phyloP scores from a whole-genome alignment of 2,888 invertebrate species.

The Pristionchus mayeri region DNA sequence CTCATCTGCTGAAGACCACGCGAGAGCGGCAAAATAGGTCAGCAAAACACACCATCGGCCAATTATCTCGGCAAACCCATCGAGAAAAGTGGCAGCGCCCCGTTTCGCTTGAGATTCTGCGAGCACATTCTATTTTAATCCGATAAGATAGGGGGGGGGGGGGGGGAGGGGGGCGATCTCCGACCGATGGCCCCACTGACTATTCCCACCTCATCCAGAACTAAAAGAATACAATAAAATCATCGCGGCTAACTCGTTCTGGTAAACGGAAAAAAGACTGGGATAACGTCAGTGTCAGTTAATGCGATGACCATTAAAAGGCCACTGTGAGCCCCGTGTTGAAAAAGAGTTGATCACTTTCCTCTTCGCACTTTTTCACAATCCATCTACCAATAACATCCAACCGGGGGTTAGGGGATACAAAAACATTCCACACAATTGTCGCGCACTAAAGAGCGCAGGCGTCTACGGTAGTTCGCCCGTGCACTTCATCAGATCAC shows the following conservation, averaged over 20 bases:
- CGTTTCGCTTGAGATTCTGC: background rate
- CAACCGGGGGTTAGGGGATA: background rate
- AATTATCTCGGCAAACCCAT: background rate
- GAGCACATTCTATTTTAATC: too few relatives aligned
- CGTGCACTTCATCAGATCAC: background rate
- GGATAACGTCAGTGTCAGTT: too few relatives aligned
- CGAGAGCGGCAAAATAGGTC: background rate
- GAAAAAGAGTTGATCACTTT: too few relatives aligned
- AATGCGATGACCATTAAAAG: too few relatives aligned
- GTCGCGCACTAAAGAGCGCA: too few relatives aligned
- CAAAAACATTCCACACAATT: background rate
- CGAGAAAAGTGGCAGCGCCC: too few relatives aligned
- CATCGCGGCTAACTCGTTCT: too few relatives aligned
- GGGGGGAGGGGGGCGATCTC: background rate
- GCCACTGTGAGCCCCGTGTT: too few relatives aligned
- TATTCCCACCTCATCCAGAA: too few relatives aligned
- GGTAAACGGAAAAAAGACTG: too few relatives aligned
- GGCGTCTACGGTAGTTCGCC: background rate
- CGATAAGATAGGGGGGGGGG: background rate
- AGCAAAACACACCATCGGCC: slow-evolving; percentile 1
- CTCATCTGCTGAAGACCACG: background rate
- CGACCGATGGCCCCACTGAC: background rate
- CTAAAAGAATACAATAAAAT: too few relatives aligned
- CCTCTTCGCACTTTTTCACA: too few relatives aligned
- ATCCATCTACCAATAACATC: background rate